Conservation (phyloP, 2,888 invertebrate genomes). For the Drepana falcataria region DNA sequence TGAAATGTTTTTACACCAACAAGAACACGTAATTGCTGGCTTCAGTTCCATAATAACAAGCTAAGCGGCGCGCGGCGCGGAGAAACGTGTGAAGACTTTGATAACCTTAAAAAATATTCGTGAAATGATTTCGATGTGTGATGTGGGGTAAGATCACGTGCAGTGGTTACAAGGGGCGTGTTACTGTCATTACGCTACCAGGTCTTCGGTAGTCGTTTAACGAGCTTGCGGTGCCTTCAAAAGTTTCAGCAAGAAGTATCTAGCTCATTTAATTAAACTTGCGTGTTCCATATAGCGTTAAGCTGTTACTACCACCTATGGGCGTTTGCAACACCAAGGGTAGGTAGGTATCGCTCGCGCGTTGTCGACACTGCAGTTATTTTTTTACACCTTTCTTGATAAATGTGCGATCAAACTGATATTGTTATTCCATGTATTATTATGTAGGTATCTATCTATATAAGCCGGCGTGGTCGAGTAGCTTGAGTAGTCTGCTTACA, state of each 20-base stretch:
- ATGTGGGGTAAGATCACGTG: constrained; percentile 65
- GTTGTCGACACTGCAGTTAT: too few relatives aligned
- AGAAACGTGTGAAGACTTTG: constrained; percentile 56
- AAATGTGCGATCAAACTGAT: too few relatives aligned
- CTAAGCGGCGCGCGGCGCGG: constrained; percentile 45
- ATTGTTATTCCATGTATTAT: too few relatives aligned
- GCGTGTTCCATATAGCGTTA: too few relatives aligned
- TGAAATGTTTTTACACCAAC: constrained; percentile 45
- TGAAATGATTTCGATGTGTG: constrained; percentile 64
- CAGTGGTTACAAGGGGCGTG: constrained; percentile 61
- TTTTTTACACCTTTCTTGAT: too few relatives aligned
- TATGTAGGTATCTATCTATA: too few relatives aligned
- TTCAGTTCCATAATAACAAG: constrained; percentile 60
- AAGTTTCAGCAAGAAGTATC: constrained; percentile 4
- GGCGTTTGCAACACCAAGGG: too few relatives aligned
- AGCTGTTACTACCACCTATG: too few relatives aligned
- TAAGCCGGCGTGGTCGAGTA: too few relatives aligned
- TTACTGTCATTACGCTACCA: constrained; percentile 64
- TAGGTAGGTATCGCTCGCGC: too few relatives aligned
- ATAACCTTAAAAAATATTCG: constrained; percentile 58
- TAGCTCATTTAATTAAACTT: background rate
- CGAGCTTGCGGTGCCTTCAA: constrained; percentile 32
- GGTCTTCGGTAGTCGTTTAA: constrained; percentile 33
- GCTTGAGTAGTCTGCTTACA: too few relatives aligned
- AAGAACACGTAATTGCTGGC: constrained; percentile 55